Conservation (phyloP, 2,797 vertebrate species). For the Babyrousa celebensis region DNA sequence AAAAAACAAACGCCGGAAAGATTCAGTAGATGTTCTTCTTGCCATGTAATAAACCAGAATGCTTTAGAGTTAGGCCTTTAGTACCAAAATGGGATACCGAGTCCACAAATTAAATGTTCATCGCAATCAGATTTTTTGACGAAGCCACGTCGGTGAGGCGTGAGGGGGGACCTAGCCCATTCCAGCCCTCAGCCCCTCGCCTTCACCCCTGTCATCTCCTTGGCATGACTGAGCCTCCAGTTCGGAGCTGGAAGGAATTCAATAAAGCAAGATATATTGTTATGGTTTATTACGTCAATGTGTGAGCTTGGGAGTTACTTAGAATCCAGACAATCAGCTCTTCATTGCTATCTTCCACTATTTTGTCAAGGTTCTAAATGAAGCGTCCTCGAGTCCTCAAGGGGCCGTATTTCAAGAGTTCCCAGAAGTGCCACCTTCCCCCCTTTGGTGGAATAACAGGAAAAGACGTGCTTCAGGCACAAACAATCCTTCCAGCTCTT, state of each 20-base stretch:
- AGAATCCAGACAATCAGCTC: slow-evolving; percentile 38
- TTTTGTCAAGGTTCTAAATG: slow-evolving; percentile 74
- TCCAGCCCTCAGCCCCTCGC: background rate
- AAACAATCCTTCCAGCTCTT: slow-evolving; percentile 63
- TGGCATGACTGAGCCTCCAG: slow-evolving; percentile 30
- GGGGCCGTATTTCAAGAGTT: slow-evolving; percentile 80
- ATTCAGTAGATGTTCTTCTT: background rate
- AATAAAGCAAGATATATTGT: slow-evolving; percentile 47
- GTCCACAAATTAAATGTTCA: slow-evolving; percentile 55
- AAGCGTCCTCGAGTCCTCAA: slow-evolving; percentile 68
- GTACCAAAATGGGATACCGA: background rate
- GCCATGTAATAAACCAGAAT: background rate
- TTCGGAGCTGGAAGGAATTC: slow-evolving; percentile 69
- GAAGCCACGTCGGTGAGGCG: background rate
- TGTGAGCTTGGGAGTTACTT: slow-evolving; percentile 53
- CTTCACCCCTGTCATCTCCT: background rate
- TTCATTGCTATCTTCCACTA: background rate
- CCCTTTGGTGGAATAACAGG: slow-evolving; percentile 63
- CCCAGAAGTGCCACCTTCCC: slow-evolving; percentile 78
- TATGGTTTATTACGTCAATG: slow-evolving; percentile 13
- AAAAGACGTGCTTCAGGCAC: slow-evolving; percentile 74
- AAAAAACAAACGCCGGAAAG: background rate
- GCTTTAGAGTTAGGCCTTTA: background rate
- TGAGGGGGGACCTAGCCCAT: background rate
- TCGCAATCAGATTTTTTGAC: background rate